A percentile compares a stretch with the other conserved stretches of the same genome.
Conservation (phyloP, 2,888 invertebrate genomes). For the Andrena dorsata region DNA sequence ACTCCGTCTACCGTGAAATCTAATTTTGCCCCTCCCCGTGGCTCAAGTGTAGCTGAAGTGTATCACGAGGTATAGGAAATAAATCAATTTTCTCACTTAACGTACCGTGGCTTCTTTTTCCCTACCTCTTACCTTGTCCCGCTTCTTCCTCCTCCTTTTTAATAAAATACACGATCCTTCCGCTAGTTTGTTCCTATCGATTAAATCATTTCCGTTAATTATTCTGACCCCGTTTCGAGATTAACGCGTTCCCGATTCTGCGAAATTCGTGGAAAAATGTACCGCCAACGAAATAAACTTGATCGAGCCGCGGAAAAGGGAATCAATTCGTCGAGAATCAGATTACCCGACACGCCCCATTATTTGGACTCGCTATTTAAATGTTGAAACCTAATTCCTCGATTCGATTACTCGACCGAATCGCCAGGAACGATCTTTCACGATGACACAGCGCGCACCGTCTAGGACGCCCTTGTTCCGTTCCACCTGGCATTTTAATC, state of each 20-base stretch:
- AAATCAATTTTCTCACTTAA: conserved; percentile 48
- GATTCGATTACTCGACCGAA: conserved; percentile 19
- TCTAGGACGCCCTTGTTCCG: not conserved
- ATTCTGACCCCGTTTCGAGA: too few species aligned
- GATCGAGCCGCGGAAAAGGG: not conserved
- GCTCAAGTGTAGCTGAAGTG: conserved; percentile 16
- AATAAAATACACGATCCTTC: conserved; percentile 5
- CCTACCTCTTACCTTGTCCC: not conserved
- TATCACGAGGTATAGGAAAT: conserved; percentile 30
- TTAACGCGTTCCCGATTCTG: too few species aligned
- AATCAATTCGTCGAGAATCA: not conserved
- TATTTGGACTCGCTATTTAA: not conserved
- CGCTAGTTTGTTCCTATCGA: not conserved
- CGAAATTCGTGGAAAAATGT: too few species aligned
- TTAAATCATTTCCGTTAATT: not conserved
- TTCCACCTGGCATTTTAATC: conserved; percentile 13
- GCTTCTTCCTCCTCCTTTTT: not conserved
- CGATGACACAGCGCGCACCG: not conserved
- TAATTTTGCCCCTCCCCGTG: conserved; percentile 37
- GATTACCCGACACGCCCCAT: not conserved
- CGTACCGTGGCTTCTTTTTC: not conserved
- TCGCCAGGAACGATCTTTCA: conserved; percentile 30
- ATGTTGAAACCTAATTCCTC: not conserved
- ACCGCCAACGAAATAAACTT: too few species aligned
- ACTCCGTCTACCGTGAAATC: conserved; percentile 51